Evolutionary conservation across 1,140 invertebrate species (phyloP), one percentile per base, ranked within the genome.

Genomic region (Plutomurus gul): DNA sequence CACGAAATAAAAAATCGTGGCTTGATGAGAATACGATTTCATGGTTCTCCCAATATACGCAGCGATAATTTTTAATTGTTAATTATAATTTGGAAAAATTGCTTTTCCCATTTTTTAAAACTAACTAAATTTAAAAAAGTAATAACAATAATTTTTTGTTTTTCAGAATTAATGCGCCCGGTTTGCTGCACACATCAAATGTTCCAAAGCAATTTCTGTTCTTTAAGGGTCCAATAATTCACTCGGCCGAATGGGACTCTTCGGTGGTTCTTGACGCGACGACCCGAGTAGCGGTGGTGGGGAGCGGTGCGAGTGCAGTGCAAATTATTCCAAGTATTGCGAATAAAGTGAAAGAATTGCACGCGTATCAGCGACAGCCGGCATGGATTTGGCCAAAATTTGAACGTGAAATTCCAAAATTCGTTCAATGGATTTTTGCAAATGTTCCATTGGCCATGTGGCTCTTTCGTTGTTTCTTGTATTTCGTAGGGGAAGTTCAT

Each of bases 301-400:
- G 79, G 3, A 81, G 51, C 27, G 82, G 82, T 5, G 43, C 77
- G 3, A 81, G 74, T 77, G 79, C 77, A 1, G 49, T 79, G 13
- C 82, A 83, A 75, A 70, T 83, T 5, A 79, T 83, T 43, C 77
- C 79, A 30, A 47, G 36, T 11, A 81, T 83, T 40, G 79, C 56
- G 7, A 1, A 20, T 4, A 65, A 77, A 30, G 80, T 79, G 1
- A 79, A 75, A 25, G 46, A 79, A 37, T 37, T 81, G 11, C 70
- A 79, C 25, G 39, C 37, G 6, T 83, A 76, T 40, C 78, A 79
- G 33, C 13, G 82, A 60, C 20, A 80, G 27, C 71, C 82, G 8
- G 65, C 72, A 6, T 78, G 77, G 72, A 51, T 78, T n/a, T 39
- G 60, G n/a, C 76, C 76, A 10, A 43, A 13, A 36, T 22, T 20